These are phyloP conservation scores for Ptyas mucosa DNA, from an alignment of 2,113 vertebrate genomes.

Conservation along the genomic window DNA sequence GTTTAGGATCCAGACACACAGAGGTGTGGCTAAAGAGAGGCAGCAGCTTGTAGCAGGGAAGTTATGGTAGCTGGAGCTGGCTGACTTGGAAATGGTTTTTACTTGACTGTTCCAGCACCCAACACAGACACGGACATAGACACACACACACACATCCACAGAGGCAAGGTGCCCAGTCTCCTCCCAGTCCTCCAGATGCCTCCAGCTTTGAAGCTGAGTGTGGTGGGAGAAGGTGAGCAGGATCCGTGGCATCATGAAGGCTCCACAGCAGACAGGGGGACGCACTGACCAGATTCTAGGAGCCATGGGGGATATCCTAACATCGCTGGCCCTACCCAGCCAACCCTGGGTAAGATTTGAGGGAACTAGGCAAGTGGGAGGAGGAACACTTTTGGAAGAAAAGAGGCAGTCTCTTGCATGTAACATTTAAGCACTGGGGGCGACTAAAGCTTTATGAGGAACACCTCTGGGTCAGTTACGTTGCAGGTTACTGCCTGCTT, in stretches of 20 bases:
- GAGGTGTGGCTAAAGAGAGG: not conserved
- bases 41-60: constrained; percentile 36
- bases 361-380: not conserved
- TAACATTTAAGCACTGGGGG: not conserved
- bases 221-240: constrained; percentile 50
- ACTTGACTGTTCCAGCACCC: constrained; percentile 30
- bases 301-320: constrained; percentile 80
- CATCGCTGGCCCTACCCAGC: constrained; percentile 76
- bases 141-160: not conserved
- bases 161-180: constrained; percentile 21
- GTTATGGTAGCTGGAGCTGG: constrained; percentile 39
- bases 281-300: constrained; percentile 81
- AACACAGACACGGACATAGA: not conserved
- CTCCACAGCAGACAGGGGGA: constrained; percentile 73
- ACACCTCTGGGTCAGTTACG: not conserved
- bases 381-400: not conserved
- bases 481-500: too few relatives aligned
- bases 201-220: not conserved
- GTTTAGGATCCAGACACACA: not conserved
- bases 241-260: constrained; percentile 69
- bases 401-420: not conserved
- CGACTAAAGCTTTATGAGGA: not conserved
- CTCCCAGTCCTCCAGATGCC: constrained; percentile 44
- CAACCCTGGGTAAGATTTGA: constrained; percentile 74
- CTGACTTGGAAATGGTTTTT: constrained; percentile 26